These are phyloP conservation scores for Gortyna flavago DNA, from an alignment of 2,888 invertebrate genomes.

Conservation along the genomic window DNA sequence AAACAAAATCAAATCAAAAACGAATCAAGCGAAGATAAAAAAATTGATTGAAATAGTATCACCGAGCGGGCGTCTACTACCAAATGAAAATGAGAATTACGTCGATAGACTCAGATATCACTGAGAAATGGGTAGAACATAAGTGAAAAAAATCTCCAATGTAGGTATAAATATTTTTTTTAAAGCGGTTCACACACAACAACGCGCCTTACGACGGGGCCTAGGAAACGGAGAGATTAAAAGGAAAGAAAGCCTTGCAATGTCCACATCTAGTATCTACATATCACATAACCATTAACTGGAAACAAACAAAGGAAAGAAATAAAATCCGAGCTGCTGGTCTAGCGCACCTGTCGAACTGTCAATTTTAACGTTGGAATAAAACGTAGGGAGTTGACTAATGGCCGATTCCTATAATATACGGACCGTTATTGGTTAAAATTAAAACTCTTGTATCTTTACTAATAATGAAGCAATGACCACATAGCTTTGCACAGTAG, in stretches of 20 bases:
- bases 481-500: no score
- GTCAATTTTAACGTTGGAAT: conserved; percentile 3
- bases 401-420: no score
- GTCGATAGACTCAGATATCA: background rate
- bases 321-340: background rate
- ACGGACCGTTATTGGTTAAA: no score
- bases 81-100: background rate
- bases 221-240: no score
- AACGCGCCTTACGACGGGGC: no score
- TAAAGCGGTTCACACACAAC: background rate
- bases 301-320: background rate
- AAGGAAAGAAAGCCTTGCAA: no score
- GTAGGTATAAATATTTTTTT: background rate
- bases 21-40: background rate
- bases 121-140: background rate
- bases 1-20: background rate
- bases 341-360: conserved; percentile 13
- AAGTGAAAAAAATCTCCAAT: background rate
- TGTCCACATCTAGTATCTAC: background rate
- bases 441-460: no score
- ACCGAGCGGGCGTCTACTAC: no score
- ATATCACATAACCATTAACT: background rate
- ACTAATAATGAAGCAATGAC: no score
- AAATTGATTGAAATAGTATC: no score
- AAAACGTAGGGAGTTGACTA: background rate